Evolutionary conservation across 2,113 vertebrate genomes (phyloP), one percentile per base, ranked within the genome.

Genomic region (Mirza zaza): DNA sequence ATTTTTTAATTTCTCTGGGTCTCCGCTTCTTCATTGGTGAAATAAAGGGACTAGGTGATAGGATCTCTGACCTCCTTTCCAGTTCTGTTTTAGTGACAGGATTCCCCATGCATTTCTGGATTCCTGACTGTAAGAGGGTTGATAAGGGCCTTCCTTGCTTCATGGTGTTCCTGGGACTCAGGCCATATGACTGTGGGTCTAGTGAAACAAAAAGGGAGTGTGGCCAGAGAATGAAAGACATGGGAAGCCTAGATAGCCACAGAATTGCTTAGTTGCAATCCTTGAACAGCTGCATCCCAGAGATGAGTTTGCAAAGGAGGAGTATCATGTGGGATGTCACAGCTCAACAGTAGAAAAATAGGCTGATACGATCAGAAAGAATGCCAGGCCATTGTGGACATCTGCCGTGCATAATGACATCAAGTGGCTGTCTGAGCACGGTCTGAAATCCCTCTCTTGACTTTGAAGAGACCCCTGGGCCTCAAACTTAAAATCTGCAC

Each of bases 311-410:
- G 92, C 92, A 95, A 45, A 94, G 61, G 89, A 85, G n/a, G 65
- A 59, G n/a, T 67, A 36, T 75, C 6, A 0, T 87, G 34, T 18
- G 52, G 65, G 59, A 95, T 96, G 89, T 96, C 96, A 97, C 77
- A 95, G 87, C 55, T 94, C 87, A 89, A 45, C 27, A 65, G 76
- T 70, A 96, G 91, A 93, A 93, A 97, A 95, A 77, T 42, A 87
- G 89, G 87, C 96, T 97, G 97, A 96, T 97, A 84, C 0, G 17
- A 97, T 92, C 91, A 87, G 95, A 98, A 97, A 97, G 93, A 84
- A 52, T 87, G 95, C 94, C 93, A 92, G 77, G 90, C 84, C 90
- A 71, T 68, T 93, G 97, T 92, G 84, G 90, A 95, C 97, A 93
- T 97, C 95, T 97, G 90, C 97, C 2, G 0, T 63, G 65, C 87